Percentiles rank a stretch among this genome's conserved stretches.
phyloP scores from a whole-genome alignment of 2,113 vertebrate genomes.

The Lepus europaeus region DNA sequence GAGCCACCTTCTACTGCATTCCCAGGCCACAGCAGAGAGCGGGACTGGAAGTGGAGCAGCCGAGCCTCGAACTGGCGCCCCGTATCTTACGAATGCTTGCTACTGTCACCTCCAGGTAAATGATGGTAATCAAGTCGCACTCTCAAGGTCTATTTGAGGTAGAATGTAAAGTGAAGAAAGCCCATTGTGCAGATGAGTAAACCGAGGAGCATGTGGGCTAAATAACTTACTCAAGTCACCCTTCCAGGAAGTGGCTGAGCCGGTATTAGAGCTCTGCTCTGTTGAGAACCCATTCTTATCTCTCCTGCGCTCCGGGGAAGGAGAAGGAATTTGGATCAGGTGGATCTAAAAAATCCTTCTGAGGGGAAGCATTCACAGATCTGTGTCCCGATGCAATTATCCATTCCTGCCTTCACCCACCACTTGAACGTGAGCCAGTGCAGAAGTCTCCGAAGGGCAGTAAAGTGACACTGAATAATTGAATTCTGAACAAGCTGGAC shows the following conservation, averaged over 20 bases:
- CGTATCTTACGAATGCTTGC: neutral
- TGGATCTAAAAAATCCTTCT: neutral
- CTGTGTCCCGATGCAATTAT: neutral
- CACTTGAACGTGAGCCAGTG: slow-evolving; percentile 54
- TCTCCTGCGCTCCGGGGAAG: neutral
- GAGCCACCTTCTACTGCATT: no score
- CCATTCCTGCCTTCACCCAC: slow-evolving; percentile 44
- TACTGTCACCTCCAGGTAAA: neutral
- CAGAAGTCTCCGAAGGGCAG: slow-evolving; percentile 83
- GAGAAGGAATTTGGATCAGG: neutral
- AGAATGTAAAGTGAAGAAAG: neutral
- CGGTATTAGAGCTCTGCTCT: neutral
- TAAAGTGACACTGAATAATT: slow-evolving; percentile 89
- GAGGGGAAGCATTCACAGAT: neutral
- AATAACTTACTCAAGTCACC: neutral
- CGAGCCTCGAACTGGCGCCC: no score
- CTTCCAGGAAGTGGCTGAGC: neutral
- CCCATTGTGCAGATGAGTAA: neutral
- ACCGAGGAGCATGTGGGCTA: neutral
- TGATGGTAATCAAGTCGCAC: neutral
- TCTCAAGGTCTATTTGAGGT: neutral
- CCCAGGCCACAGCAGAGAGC: no score
- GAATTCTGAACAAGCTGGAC: slow-evolving; percentile 89
- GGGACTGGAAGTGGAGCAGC: no score
- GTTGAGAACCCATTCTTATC: neutral